Percentiles rank a stretch among this genome's conserved stretches.
Evolutionary conservation across 1,140 invertebrate genomes (phyloP).

Genomic region (Zelostemma sp.): DNA sequence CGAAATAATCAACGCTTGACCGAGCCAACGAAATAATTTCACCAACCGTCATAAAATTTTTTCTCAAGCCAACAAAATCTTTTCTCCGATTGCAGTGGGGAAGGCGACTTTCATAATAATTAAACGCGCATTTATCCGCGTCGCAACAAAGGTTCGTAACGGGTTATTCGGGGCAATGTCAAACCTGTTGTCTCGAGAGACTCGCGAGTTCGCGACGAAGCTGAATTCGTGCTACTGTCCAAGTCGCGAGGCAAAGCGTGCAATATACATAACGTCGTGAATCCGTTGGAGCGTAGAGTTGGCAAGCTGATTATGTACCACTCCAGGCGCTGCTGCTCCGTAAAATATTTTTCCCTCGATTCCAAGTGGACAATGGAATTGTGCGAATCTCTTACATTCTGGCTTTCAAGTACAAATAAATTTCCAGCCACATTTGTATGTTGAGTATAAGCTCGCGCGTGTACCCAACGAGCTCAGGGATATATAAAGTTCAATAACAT

Average conservation of each 20-base stretch:
- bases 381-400: slow-evolving; percentile 29
- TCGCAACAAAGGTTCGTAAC: neutral
- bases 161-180: neutral
- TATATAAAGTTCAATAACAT: slow-evolving; percentile 4
- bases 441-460: slow-evolving; percentile 24
- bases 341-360: neutral
- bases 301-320: neutral
- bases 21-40: neutral
- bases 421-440: slow-evolving; percentile 12
- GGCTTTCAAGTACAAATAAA: neutral
- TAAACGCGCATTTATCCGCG: neutral
- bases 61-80: neutral
- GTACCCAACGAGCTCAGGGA: slow-evolving; percentile 10
- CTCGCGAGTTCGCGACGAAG: no score
- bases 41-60: neutral
- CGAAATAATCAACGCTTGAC: no score
- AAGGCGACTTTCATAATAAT: neutral
- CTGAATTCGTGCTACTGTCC: neutral
- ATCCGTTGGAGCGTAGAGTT: slow-evolving; percentile 2
- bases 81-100: neutral
- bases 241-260: slow-evolving; percentile 7
- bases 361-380: slow-evolving; percentile 48
- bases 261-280: neutral
- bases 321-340: neutral
- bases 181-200: neutral